phyloP scores from a whole-genome alignment of 1,140 invertebrate genomes.

The Zaprionus vittiger region DNA sequence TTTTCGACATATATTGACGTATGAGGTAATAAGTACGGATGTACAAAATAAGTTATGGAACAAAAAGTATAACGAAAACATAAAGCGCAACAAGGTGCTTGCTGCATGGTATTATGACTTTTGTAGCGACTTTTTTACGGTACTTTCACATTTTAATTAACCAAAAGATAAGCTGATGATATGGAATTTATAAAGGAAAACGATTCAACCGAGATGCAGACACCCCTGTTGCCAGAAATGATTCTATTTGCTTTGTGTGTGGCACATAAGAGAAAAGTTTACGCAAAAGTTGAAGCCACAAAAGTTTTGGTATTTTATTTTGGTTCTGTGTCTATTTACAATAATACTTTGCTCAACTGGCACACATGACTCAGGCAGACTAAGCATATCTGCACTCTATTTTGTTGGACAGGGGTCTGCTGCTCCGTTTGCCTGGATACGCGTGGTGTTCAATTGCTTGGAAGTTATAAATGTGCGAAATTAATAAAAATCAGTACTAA shows the following conservation, averaged over 20 bases:
- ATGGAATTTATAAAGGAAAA: neutral
- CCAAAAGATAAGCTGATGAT: neutral
- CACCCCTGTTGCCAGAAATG: neutral
- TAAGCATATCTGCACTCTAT: neutral
- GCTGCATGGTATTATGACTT: neutral
- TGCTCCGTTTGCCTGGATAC: neutral
- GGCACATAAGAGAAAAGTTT: neutral
- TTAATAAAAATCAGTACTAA: slow-evolving; percentile 75
- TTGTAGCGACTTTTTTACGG: slow-evolving; percentile 3
- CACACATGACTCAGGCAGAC: neutral
- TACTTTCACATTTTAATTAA: slow-evolving; percentile 1
- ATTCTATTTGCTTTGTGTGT: neutral
- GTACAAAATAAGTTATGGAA: neutral
- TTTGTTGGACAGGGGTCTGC: neutral
- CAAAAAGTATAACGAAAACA: neutral
- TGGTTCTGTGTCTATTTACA: neutral
- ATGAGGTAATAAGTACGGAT: slow-evolving; percentile 10
- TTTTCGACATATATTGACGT: neutral
- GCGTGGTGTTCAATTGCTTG: slow-evolving; percentile 47
- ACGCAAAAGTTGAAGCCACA: neutral
- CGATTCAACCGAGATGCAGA: neutral
- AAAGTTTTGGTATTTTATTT: neutral
- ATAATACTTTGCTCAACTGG: neutral
- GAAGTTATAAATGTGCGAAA: slow-evolving; percentile 74
- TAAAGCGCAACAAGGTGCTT: slow-evolving; percentile 4